phyloP scores from a whole-genome alignment of 2,113 vertebrate genomes.

The Brachypodius melanocephalos region DNA sequence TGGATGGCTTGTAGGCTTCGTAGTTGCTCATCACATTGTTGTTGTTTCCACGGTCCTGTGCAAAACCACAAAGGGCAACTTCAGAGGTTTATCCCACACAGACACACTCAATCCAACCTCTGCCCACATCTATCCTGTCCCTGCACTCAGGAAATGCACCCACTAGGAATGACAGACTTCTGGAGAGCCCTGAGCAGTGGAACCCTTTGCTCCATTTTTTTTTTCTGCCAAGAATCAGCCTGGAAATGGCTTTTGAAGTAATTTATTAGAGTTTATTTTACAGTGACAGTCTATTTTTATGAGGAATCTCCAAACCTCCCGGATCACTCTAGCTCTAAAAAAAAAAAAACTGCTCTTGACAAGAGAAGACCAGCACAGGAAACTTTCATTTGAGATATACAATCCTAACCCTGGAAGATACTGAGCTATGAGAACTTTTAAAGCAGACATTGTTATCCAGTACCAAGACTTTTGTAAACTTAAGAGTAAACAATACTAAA shows the following conservation, averaged over 20 bases:
- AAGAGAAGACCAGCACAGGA: background rate
- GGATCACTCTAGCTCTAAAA: background rate
- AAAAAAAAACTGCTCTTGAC: background rate
- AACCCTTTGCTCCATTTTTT: background rate
- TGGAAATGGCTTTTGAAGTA: background rate
- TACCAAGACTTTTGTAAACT: background rate
- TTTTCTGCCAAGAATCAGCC: background rate
- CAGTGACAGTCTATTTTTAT: background rate
- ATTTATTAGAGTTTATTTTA: background rate
- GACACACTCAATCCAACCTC: background rate
- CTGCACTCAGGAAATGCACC: background rate
- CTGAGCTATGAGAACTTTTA: background rate
- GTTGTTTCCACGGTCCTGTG: slow-evolving; percentile 83
- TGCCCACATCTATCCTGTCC: background rate
- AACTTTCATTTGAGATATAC: background rate
- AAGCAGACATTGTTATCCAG: background rate
- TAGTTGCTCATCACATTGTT: slow-evolving; percentile 85
- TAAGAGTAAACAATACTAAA: background rate
- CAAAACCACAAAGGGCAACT: background rate
- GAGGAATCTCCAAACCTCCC: background rate
- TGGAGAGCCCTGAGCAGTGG: background rate
- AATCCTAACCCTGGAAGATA: background rate
- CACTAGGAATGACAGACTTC: background rate
- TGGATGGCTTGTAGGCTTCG: slow-evolving; percentile 88
- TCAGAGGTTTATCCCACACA: background rate